A percentile compares a stretch with the other conserved stretches of the same genome.
phyloP scores from a whole-genome alignment of 1,140 invertebrate species.

The Zaprionus taronus region DNA sequence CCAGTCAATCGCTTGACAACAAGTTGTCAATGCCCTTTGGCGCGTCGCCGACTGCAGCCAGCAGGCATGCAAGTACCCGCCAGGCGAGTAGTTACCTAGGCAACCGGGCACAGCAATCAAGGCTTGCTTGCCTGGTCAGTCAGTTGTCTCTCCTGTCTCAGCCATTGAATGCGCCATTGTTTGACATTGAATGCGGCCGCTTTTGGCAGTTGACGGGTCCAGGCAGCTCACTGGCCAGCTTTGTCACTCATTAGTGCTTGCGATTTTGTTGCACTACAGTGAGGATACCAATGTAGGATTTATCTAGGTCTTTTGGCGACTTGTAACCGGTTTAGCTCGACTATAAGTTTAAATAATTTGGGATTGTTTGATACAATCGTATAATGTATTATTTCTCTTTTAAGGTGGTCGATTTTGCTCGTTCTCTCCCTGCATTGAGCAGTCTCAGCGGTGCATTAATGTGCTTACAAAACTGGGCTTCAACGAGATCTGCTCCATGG shows the following conservation, averaged over 20 bases:
- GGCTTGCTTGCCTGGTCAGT: slow-evolving; percentile 40
- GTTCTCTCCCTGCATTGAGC: slow-evolving; percentile 99
- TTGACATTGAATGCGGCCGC: slow-evolving; percentile 78
- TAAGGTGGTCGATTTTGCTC: slow-evolving; percentile 96
- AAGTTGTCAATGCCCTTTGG: slow-evolving; percentile 76
- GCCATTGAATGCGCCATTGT: slow-evolving; percentile 66
- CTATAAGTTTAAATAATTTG: background rate
- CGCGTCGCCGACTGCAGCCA: slow-evolving; percentile 37
- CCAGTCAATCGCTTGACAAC: slow-evolving; percentile 55
- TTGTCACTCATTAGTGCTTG: slow-evolving; percentile 73
- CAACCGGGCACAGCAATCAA: slow-evolving; percentile 40
- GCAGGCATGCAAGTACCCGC: slow-evolving; percentile 25
- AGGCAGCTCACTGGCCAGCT: slow-evolving; percentile 54
- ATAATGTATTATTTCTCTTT: slow-evolving; percentile 28
- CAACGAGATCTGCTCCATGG: slow-evolving; percentile 93
- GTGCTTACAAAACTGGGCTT: slow-evolving; percentile 90
- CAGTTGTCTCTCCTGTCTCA: slow-evolving; percentile 50
- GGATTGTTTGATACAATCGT: background rate
- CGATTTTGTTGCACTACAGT: slow-evolving; percentile 37
- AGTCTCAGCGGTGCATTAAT: slow-evolving; percentile 94
- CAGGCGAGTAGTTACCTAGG: slow-evolving; percentile 35
- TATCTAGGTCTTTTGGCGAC: background rate
- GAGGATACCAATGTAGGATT: background rate
- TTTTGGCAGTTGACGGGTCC: slow-evolving; percentile 75
- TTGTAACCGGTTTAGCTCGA: background rate